Evolutionary conservation across 2,113 vertebrate species (phyloP).

Genomic region (Myotis yumanensis): DNA sequence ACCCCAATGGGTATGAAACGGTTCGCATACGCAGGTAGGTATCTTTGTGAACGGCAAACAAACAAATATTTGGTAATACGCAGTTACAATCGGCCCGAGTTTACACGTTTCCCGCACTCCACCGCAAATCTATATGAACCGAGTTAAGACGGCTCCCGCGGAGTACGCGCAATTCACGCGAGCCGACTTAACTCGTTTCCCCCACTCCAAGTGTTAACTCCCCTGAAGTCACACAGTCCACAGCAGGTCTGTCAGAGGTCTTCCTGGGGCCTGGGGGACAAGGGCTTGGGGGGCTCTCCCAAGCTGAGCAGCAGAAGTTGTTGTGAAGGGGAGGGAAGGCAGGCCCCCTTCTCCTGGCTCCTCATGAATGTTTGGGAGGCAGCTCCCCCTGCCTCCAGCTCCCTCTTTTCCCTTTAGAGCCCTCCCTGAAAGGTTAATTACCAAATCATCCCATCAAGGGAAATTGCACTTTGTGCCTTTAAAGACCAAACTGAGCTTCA

Average conservation of each 20-base stretch:
- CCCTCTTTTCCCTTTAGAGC: not conserved
- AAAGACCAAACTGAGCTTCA: slow-evolving; percentile 51
- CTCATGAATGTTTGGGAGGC: not conserved
- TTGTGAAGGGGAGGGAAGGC: not conserved
- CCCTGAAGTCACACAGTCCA: not conserved
- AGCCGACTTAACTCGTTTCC: too few species aligned
- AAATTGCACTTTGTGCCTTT: slow-evolving; percentile 62
- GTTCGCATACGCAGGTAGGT: too few species aligned
- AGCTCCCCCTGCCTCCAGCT: not conserved
- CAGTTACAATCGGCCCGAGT: too few species aligned
- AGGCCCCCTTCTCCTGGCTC: not conserved
- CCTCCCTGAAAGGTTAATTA: slow-evolving; percentile 57
- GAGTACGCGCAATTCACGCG: too few species aligned
- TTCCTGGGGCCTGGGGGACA: not conserved
- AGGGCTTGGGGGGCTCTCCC: not conserved
- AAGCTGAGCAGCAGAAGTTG: not conserved
- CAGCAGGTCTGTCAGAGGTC: not conserved
- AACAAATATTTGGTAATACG: too few species aligned
- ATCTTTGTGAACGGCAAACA: too few species aligned
- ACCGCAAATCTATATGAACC: too few species aligned
- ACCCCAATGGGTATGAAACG: too few species aligned
- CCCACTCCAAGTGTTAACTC: too few species aligned
- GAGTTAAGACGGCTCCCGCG: too few species aligned
- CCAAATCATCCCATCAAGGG: slow-evolving; percentile 55
- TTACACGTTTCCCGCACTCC: too few species aligned